Percentiles rank a stretch among this genome's conserved stretches.
Evolutionary conservation across 2,113 vertebrate genomes (phyloP).

Genomic region (Peromyscus maniculatus): DNA sequence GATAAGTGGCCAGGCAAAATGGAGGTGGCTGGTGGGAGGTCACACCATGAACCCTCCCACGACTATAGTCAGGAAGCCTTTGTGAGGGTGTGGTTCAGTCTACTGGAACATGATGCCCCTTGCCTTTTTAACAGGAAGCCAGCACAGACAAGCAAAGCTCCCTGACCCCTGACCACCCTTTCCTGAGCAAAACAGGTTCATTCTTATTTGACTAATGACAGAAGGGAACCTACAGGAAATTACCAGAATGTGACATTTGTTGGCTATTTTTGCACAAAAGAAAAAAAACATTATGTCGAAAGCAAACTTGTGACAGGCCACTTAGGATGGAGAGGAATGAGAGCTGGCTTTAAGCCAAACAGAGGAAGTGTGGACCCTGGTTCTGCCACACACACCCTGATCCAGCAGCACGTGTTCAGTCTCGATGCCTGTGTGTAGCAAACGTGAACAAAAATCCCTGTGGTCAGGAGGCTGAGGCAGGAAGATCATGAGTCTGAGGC

Average conservation of each 20-base stretch:
- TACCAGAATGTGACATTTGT: neutral
- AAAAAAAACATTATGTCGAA: neutral
- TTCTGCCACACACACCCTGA: neutral
- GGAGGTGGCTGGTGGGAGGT: neutral
- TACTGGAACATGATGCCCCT: neutral
- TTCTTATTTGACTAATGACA: neutral
- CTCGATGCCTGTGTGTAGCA: neutral
- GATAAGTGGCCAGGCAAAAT: neutral
- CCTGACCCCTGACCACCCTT: neutral
- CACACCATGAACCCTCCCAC: neutral
- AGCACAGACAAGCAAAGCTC: neutral
- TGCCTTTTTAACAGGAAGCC: neutral
- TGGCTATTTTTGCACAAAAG: constrained; percentile 28
- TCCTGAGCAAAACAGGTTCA: neutral
- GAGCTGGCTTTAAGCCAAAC: neutral
- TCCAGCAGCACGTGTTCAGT: neutral
- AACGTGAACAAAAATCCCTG: neutral
- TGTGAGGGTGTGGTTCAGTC: neutral
- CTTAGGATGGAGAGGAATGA: constrained; percentile 18
- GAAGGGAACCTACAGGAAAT: neutral
- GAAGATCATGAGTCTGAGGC: neutral
- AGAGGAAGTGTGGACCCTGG: neutral
- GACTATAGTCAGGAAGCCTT: neutral
- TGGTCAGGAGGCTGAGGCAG: neutral
- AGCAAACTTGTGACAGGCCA: neutral